Conservation (phyloP, 2,888 invertebrate species). For the Phengaris alcon region DNA sequence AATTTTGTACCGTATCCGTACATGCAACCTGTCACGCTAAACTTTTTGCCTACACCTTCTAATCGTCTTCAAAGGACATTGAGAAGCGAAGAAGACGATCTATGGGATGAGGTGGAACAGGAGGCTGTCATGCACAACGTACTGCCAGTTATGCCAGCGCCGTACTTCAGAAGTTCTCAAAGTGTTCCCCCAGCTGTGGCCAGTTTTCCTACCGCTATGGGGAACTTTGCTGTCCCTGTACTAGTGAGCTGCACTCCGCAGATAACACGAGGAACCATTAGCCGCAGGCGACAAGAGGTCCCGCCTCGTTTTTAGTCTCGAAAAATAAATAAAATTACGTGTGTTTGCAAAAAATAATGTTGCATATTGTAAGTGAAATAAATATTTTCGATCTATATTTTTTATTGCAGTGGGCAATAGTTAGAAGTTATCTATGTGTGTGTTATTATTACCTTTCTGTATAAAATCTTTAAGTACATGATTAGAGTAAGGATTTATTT, state of each 20-base stretch:
- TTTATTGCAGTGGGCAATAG: no score
- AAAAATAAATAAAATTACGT: neutral
- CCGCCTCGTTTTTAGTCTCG: neutral
- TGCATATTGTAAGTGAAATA: neutral
- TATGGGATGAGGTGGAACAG: slow-evolving; percentile 52
- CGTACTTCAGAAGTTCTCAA: slow-evolving; percentile 45
- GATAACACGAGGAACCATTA: slow-evolving; percentile 42
- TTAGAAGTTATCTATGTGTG: no score
- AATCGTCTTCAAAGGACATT: slow-evolving; percentile 33
- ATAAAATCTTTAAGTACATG: no score
- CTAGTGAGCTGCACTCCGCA: slow-evolving; percentile 54
- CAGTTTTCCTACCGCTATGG: slow-evolving; percentile 28
- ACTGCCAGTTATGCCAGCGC: slow-evolving; percentile 62
- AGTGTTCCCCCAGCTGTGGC: slow-evolving; percentile 20
- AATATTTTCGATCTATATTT: neutral
- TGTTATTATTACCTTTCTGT: no score
- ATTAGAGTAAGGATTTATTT: no score
- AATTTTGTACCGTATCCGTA: slow-evolving; percentile 14
- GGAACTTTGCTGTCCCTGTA: slow-evolving; percentile 50
- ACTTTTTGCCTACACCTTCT: neutral
- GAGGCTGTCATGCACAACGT: slow-evolving; percentile 62
- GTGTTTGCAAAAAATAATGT: neutral
- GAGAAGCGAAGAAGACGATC: slow-evolving; percentile 46
- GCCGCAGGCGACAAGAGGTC: neutral
- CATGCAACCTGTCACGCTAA: neutral